Evolutionary conservation across 2,797 vertebrate genomes (phyloP).

Genomic region (Uromys caudimaculatus): DNA sequence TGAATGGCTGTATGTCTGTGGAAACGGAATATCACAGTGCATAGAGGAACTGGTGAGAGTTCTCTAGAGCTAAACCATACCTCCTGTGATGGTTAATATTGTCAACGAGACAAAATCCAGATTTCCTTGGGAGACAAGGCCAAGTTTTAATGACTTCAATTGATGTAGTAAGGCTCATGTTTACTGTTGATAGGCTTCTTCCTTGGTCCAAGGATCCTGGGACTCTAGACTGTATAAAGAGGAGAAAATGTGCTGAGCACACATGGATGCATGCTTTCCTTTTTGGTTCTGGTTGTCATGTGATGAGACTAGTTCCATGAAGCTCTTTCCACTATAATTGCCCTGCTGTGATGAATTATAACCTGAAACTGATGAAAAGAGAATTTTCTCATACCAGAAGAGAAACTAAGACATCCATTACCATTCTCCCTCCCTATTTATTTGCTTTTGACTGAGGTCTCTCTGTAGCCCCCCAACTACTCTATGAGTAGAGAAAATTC

Average conservation of each 20-base stretch:
- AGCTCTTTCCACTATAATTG: background rate
- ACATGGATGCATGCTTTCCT: background rate
- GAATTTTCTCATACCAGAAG: background rate
- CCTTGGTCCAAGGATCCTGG: background rate
- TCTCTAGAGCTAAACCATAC: background rate
- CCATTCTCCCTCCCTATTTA: background rate
- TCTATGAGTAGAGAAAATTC: background rate
- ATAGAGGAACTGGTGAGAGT: rapidly evolving
- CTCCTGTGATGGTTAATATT: background rate
- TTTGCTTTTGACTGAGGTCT: background rate
- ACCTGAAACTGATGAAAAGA: background rate
- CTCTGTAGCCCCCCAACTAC: background rate
- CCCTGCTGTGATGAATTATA: background rate
- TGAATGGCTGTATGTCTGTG: rapidly evolving
- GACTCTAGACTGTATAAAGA: background rate
- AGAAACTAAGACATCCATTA: background rate
- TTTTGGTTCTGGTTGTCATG: background rate
- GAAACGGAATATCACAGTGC: background rate
- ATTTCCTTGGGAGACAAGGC: background rate
- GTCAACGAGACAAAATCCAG: background rate
- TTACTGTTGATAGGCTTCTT: background rate
- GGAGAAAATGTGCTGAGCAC: background rate
- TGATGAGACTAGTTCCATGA: background rate
- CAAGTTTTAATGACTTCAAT: background rate
- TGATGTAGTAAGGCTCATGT: background rate